Base-by-base conservation (phyloP, 92 coral and sea anemone genomes). In the Galaxea fascicularis region DNA sequence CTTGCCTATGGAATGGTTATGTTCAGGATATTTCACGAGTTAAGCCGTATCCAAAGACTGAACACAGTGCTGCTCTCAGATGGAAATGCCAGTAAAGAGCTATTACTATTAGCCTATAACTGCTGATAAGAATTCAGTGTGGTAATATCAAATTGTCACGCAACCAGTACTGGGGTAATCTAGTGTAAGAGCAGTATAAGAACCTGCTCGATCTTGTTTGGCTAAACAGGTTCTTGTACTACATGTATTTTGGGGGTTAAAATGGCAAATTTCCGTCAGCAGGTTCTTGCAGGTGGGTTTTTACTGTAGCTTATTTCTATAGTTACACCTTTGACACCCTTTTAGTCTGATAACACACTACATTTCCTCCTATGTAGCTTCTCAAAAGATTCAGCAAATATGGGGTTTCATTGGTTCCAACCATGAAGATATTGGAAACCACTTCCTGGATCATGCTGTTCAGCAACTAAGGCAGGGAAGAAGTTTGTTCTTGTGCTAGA, bases 21-120 rank as follows among this genome's bases (percentile, higher is more conserved):
- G 90, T 87, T 80, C 45, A 60, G 44, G 24, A 17, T 86, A 64
- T 87, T 41, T 22, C 80, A 80, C 17, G 86, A 87, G 35, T 31
- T 80, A 24, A 80, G 86, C 77, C 82, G 59, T 8, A 22, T 87
- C 0, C 87, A 87, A 49, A 80, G 90, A 71, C 47, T 72, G 1
- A 73, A 80, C 68, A 87, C 82, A 17, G 78, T 87, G 73, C 27
- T 80, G 71, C 79, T 80, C 22, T 18, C 31, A 11, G 49, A 35
- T 13, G 90, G 90, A 73, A 62, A 87, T 80, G 90, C 90, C 13
- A 87, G 73, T 56, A 65, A 59, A 72, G 82, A 80, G 90, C 87
- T 86, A 49, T 49, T 49, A 3, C 11, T 49, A 2, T 49, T 49
- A 49, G 54, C 54, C 54, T 9, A 49, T 2, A 49, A 49, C 51